These are phyloP conservation scores for Thereva unica DNA, from an alignment of 2,888 invertebrate species.

Conservation along the genomic window DNA sequence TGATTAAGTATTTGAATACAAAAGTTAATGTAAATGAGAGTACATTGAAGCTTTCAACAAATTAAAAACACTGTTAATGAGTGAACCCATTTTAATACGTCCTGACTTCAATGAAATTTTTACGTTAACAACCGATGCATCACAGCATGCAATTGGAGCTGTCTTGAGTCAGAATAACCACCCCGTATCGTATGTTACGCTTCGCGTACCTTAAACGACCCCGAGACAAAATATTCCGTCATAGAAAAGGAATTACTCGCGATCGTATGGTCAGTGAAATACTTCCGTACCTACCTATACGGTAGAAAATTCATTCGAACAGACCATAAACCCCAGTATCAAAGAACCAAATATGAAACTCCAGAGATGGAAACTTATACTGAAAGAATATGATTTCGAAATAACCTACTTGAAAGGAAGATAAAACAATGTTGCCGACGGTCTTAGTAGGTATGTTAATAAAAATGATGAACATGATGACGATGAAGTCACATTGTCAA, in stretches of 20 bases:
- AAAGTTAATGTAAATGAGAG: too few relatives aligned
- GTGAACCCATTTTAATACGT: conserved; percentile 10
- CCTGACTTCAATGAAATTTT: conserved; percentile 23
- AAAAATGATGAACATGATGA: conserved; percentile 11
- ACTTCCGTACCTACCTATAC: conserved; percentile 3
- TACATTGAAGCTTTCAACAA: conserved; percentile 24
- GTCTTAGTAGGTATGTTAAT: conserved; percentile 27
- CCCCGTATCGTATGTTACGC: conserved; percentile 2
- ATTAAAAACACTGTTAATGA: conserved; percentile 38
- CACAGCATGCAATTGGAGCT: conserved; percentile 22
- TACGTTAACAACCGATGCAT: conserved; percentile 22
- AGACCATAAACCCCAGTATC: neutral
- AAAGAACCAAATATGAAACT: conserved; percentile 16
- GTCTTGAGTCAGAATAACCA: conserved; percentile 8
- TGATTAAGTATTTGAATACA: conserved; percentile 41
- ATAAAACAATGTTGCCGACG: too few relatives aligned
- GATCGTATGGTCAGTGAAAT: neutral
- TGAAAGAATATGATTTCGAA: conserved; percentile 4
- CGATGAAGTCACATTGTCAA: conserved; percentile 18
- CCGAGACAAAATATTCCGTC: neutral
- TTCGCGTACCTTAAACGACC: neutral
- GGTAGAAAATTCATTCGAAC: neutral
- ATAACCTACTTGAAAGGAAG: too few relatives aligned
- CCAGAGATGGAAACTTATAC: conserved; percentile 6
- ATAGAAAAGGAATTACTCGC: conserved; percentile 12